A percentile compares a stretch with the other conserved stretches of the same genome.
Evolutionary conservation across 2,797 vertebrate genomes (phyloP).

Genomic region (Myotis findleyi): DNA sequence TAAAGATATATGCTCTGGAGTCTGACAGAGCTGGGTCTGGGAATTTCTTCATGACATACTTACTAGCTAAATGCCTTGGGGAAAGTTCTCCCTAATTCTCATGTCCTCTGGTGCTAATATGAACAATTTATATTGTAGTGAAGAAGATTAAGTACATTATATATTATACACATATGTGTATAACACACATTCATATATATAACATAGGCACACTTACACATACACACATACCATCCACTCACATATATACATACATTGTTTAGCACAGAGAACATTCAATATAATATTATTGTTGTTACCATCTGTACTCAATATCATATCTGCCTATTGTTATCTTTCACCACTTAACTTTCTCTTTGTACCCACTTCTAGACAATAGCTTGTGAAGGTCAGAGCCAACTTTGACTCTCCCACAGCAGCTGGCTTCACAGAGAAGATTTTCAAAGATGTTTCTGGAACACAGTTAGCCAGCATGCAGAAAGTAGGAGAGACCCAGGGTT

Average conservation of each 20-base stretch:
- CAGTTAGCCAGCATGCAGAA: background rate
- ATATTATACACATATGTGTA: background rate
- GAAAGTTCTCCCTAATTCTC: background rate
- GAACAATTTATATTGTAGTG: background rate
- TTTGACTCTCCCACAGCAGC: background rate
- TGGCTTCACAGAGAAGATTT: background rate
- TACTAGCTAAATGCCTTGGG: background rate
- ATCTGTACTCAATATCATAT: background rate
- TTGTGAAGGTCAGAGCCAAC: background rate
- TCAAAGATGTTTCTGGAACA: background rate
- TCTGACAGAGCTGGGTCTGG: constrained; percentile 12
- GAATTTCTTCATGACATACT: constrained; percentile 30
- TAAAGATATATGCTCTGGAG: constrained; percentile 13
- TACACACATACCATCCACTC: background rate
- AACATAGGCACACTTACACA: background rate
- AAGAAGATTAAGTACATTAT: background rate
- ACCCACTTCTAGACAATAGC: background rate
- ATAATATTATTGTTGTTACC: background rate
- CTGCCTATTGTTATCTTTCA: background rate
- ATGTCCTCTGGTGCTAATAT: background rate
- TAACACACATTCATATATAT: background rate
- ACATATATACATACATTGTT: background rate
- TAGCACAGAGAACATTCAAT: background rate
- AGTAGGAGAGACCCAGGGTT: background rate
- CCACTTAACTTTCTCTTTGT: background rate